phyloP scores from a whole-genome alignment of 2,113 vertebrate species.

The Fregata magnificens region DNA sequence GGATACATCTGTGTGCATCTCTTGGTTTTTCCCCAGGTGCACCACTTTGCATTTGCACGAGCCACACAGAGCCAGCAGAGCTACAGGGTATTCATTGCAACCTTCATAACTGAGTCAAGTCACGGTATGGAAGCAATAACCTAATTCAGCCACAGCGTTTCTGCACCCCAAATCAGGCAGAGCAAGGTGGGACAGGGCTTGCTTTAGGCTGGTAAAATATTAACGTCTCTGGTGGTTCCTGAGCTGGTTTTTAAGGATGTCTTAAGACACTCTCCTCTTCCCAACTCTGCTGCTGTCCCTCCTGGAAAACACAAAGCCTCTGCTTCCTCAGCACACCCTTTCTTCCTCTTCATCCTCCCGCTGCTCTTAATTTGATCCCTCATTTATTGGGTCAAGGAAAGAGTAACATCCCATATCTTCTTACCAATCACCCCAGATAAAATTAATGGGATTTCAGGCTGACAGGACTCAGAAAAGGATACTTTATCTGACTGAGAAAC shows the following conservation, averaged over 20 bases:
- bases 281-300: background rate
- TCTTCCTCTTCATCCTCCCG: background rate
- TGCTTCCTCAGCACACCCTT: background rate
- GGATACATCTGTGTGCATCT: background rate
- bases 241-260: background rate
- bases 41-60: background rate
- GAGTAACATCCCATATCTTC: background rate
- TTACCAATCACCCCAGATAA: background rate
- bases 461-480: background rate
- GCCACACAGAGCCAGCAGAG: background rate
- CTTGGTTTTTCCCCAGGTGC: background rate
- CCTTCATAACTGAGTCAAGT: background rate
- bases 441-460: slow-evolving; percentile 12
- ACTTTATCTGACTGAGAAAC: background rate
- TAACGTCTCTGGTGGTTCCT: background rate
- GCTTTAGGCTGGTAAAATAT: background rate
- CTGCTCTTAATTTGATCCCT: background rate
- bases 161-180: background rate
- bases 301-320: background rate
- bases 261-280: background rate
- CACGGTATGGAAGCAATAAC: background rate
- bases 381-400: background rate
- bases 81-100: background rate
- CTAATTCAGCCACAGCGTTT: background rate
- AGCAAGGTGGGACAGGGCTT: background rate